Evolutionary conservation across 2,797 vertebrate genomes (phyloP), one percentile per base, ranked within the genome.

Genomic region (Pangasius mekongensis): DNA sequence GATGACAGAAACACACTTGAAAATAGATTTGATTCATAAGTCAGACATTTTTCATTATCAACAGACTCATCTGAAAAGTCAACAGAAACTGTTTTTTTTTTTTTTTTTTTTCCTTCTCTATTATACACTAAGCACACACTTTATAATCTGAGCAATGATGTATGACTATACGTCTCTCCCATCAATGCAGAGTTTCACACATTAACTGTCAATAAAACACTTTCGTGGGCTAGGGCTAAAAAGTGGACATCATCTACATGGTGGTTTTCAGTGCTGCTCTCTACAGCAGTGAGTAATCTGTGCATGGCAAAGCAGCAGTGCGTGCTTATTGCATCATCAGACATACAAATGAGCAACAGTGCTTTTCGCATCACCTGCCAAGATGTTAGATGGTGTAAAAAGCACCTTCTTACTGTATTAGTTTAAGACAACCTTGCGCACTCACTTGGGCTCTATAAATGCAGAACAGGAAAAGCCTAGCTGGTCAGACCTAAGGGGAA

Each of bases 371-470:
- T 71, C 36, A 52, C 9, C 14, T 64, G 52, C 39, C 81, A 71
- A 76, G 39, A 60, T 83, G 20, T 83, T 22, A 27, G 49, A 86
- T 47, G 30, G 39, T 39, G 18, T 58, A 83, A 76, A 89, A 66
- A 85, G 39, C 39, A 82, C 3, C 54, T 14, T 56, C 64, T 67
- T 56, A 76, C 20, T 16, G 43, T 33, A 83, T 67, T 69, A 67
- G 52, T 74, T 60, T 0, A 85, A 33, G 83, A 89, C 67, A 78
- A 73, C 62, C 54, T 16, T 87, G 43, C 82, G 24, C 74, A 89
- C 85, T 89, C 76, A 89, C 88, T 87, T 87, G 73, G 86, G 74
- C 22, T 73, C 64, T 87, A 85, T 64, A 85, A 52, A 87, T 81
- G 86, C 66, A 81, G 89, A 85, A 81, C 54, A 43, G 74, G 86